Percentiles rank a stretch among this genome's conserved stretches.
These are phyloP conservation scores for Oreochromis aureus DNA, from an alignment of 2,113 vertebrate genomes.

Conservation along the genomic window DNA sequence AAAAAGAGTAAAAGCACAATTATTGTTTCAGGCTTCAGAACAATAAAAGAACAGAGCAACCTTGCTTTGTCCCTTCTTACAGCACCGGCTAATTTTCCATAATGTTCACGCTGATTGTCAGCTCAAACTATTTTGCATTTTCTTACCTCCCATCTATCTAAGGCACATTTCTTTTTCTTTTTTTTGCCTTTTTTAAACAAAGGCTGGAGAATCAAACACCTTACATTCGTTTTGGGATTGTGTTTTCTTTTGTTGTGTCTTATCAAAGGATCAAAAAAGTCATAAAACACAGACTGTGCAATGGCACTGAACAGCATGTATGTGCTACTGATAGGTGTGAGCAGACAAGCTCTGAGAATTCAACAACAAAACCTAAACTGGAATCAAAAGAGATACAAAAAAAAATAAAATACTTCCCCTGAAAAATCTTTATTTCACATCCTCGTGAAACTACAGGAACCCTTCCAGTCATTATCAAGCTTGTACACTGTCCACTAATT, in stretches of 20 bases:
- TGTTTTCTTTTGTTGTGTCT: not conserved
- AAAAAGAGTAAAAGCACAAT: slow-evolving; percentile 24
- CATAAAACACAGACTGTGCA: not conserved
- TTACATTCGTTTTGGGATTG: slow-evolving; percentile 8
- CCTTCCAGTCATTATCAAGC: not conserved
- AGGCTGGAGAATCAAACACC: slow-evolving; percentile 5
- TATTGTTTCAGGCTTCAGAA: slow-evolving; percentile 38
- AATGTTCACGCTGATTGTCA: slow-evolving; percentile 15
- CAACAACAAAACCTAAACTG: not conserved
- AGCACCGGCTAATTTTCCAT: slow-evolving; percentile 7
- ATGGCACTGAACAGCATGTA: not conserved
- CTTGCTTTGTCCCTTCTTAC: not conserved
- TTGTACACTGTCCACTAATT: not conserved
- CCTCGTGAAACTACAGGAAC: not conserved
- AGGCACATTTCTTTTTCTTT: not conserved
- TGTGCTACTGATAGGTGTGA: not conserved
- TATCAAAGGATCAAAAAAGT: slow-evolving; percentile 19
- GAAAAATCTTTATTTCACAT: not conserved
- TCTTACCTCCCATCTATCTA: not conserved
- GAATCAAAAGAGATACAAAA: not conserved
- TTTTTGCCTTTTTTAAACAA: not conserved
- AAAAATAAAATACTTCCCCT: not conserved
- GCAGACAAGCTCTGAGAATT: not conserved
- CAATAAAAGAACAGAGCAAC: slow-evolving; percentile 28
- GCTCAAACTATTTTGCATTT: slow-evolving; percentile 6